phyloP scores from a whole-genome alignment of 1,140 invertebrate genomes.

The Drosophila arizonae region DNA sequence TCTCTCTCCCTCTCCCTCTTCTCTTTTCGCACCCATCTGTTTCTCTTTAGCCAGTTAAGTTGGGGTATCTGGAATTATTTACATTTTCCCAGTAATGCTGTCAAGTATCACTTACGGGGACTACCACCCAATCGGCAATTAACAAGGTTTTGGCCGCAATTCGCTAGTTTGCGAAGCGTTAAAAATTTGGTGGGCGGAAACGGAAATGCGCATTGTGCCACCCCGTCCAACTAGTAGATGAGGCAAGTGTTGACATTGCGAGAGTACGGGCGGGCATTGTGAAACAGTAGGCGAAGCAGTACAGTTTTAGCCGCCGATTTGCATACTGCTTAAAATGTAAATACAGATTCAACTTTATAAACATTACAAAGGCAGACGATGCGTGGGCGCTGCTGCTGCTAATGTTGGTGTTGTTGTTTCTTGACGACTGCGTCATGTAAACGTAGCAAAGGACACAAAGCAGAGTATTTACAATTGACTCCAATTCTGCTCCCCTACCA shows the following conservation, averaged over 20 bases:
- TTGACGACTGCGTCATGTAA: conserved; percentile 51
- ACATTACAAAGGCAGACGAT: conserved; percentile 36
- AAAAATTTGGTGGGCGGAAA: conserved; percentile 25
- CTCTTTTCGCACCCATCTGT: too few species aligned
- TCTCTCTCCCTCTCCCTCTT: too few species aligned
- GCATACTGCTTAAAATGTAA: conserved; percentile 56
- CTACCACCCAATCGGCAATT: not conserved
- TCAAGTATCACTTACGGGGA: too few species aligned
- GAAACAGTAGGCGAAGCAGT: not conserved
- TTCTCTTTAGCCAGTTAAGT: too few species aligned
- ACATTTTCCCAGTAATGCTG: too few species aligned
- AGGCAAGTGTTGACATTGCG: not conserved
- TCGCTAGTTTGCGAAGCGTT: too few species aligned
- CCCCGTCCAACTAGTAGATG: not conserved
- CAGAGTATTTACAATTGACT: not conserved
- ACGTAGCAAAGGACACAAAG: conserved; percentile 26
- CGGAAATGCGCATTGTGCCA: conserved; percentile 36
- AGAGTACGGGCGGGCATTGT: not conserved
- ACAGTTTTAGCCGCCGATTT: conserved; percentile 26
- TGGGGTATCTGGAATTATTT: too few species aligned
- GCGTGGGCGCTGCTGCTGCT: conserved; percentile 28
- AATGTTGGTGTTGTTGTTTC: not conserved
- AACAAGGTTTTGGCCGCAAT: conserved; percentile 12
- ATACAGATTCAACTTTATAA: conserved; percentile 40
- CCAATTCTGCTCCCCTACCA: too few species aligned